phyloP scores from a whole-genome alignment of 1,140 invertebrate genomes.

The Whitmania pigra region DNA sequence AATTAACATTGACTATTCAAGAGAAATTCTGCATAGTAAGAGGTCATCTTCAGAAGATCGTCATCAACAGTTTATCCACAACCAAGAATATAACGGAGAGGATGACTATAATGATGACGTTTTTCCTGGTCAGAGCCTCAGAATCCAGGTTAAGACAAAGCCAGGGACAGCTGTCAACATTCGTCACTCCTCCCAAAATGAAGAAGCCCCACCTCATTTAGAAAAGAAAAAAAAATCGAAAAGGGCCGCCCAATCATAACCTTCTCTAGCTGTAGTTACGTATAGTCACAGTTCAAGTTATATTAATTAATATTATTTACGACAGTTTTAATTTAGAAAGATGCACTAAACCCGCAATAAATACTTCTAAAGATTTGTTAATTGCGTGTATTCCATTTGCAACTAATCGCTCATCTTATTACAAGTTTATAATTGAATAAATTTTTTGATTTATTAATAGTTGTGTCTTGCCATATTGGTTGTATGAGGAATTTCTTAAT shows the following conservation, averaged over 20 bases:
- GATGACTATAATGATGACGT: background rate
- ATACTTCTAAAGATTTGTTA: background rate
- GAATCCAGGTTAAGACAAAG: background rate
- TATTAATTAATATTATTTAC: background rate
- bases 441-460: no score
- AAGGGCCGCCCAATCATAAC: no score
- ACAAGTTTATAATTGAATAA: no score
- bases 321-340: background rate
- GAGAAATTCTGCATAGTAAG: background rate
- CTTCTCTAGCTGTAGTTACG: no score
- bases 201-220: background rate
- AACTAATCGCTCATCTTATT: no score
- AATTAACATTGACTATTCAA: slow-evolving; percentile 8
- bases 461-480: no score
- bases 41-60: background rate
- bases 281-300: no score
- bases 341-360: background rate
- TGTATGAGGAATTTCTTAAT: no score
- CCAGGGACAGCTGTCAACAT: slow-evolving; percentile 1
- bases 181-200: background rate
- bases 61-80: background rate
- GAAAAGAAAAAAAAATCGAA: background rate
- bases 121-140: background rate
- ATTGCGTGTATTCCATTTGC: no score
- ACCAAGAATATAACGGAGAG: background rate